Evolutionary conservation across 2,888 invertebrate species (phyloP).

Genomic region (Petrolisthes manimaculis): DNA sequence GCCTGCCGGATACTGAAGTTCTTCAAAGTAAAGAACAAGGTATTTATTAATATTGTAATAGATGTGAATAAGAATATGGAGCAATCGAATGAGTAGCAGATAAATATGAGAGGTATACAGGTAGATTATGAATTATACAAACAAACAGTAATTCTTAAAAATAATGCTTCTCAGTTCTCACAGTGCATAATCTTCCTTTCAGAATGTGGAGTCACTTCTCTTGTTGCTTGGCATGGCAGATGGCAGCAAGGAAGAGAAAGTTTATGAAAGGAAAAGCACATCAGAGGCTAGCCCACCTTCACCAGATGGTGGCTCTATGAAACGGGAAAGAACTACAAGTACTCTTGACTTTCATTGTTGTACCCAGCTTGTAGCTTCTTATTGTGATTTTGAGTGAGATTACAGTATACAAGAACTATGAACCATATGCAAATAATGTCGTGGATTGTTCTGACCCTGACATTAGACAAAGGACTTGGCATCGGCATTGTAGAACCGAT

Average conservation of each 20-base stretch:
- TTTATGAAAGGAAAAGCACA: not conserved
- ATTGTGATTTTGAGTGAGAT: no score
- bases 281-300: not conserved
- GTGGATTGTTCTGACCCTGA: no score
- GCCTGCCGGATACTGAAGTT: conserved; percentile 44
- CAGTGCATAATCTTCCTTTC: not conserved
- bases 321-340: not conserved
- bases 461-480: no score
- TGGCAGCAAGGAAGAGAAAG: not conserved
- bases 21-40: conserved; percentile 28
- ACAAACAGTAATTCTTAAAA: not conserved
- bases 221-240: conserved; percentile 26
- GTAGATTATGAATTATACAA: not conserved
- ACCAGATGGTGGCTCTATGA: not conserved
- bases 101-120: not conserved
- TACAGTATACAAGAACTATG: no score
- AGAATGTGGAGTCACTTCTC: conserved; percentile 23
- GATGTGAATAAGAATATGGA: not conserved
- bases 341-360: no score
- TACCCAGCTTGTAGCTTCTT: no score
- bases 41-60: not conserved
- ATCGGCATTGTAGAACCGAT: no score
- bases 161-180: not conserved
- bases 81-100: not conserved
- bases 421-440: no score